Conservation (phyloP, 2,888 invertebrate species). For the Germaria angustata region DNA sequence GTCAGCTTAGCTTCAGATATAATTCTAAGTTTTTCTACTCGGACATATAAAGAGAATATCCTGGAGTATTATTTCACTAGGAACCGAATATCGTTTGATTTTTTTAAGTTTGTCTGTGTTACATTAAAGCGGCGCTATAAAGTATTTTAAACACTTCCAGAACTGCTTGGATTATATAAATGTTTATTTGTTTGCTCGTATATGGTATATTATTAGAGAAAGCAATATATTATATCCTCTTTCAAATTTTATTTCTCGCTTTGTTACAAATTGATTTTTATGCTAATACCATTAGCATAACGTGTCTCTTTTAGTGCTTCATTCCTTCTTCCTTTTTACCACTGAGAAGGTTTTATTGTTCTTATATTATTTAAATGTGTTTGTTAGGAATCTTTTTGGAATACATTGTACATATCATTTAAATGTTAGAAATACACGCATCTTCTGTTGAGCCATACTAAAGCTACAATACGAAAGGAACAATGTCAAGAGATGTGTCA, state of each 20-base stretch:
- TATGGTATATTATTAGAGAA: conserved; percentile 4
- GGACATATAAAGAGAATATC: too few relatives aligned
- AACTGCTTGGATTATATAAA: not conserved
- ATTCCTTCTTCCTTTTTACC: not conserved
- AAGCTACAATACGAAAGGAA: not conserved
- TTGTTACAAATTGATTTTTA: conserved; percentile 59
- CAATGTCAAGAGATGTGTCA: conserved; percentile 14
- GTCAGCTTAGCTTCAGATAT: too few relatives aligned
- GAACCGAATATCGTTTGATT: too few relatives aligned
- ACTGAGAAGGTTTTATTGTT: not conserved
- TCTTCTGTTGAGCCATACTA: not conserved
- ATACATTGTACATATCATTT: not conserved
- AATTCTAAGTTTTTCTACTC: too few relatives aligned
- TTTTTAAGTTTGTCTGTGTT: too few relatives aligned
- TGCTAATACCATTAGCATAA: conserved; percentile 55
- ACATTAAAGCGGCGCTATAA: too few relatives aligned
- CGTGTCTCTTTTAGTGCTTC: conserved; percentile 10
- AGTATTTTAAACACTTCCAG: too few relatives aligned
- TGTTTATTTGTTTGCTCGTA: not conserved
- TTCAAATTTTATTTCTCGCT: conserved; percentile 1
- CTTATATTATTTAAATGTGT: not conserved
- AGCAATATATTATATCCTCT: conserved; percentile 29
- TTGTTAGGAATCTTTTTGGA: not conserved
- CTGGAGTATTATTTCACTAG: too few relatives aligned
- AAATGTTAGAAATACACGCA: not conserved